These are phyloP conservation scores for Galagoides demidoff DNA, from an alignment of 2,797 vertebrate genomes.

Conservation along the genomic window DNA sequence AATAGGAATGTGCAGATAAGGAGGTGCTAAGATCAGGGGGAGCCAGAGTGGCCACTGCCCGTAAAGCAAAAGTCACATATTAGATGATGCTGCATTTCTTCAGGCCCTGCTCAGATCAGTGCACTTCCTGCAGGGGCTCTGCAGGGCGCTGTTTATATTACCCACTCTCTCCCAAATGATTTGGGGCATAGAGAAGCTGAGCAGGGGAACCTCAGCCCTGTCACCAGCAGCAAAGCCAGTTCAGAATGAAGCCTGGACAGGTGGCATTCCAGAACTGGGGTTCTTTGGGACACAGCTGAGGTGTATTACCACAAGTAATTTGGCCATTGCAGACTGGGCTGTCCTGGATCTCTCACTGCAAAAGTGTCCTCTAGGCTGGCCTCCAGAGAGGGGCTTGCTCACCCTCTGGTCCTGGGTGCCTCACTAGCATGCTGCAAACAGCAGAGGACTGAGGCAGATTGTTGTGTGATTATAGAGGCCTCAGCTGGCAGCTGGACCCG, in stretches of 20 bases:
- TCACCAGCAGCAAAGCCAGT: neutral
- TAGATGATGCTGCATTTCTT: neutral
- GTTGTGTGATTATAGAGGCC: constrained; percentile 85
- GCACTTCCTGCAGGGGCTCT: neutral
- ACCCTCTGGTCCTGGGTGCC: neutral
- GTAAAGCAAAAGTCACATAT: neutral
- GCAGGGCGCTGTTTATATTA: neutral
- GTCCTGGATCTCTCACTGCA: neutral
- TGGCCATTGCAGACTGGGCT: neutral
- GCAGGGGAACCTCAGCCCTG: neutral
- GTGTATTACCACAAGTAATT: neutral
- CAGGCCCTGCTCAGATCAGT: neutral
- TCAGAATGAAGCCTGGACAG: neutral
- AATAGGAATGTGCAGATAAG: neutral
- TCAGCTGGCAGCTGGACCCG: constrained; percentile 86
- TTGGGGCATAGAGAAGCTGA: neutral
- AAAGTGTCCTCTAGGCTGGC: neutral
- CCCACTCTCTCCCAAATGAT: neutral
- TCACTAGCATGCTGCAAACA: neutral
- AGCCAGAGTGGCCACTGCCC: neutral
- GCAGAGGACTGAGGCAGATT: neutral
- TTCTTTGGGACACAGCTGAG: neutral
- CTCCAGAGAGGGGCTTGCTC: neutral
- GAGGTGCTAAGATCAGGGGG: neutral
- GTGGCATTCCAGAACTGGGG: neutral